Percentiles rank a stretch among this genome's conserved stretches.
These are phyloP conservation scores for Rana temporaria DNA, from an alignment of 2,113 vertebrate genomes.

Conservation along the genomic window DNA sequence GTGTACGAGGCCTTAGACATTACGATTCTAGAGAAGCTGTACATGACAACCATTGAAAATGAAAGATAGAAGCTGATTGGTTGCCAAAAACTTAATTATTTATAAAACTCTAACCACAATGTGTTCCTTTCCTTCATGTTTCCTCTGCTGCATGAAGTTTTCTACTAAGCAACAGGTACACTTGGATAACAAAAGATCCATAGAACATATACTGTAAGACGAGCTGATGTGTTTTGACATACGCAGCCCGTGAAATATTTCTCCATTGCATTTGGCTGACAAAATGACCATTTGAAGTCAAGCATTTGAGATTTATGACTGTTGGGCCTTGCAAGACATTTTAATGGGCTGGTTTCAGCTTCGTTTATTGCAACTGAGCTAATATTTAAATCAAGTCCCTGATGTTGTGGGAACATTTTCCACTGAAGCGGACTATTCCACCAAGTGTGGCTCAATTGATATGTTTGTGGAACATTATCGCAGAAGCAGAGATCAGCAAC, in stretches of 20 bases:
- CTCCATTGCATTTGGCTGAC: constrained; percentile 6
- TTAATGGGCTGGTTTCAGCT: constrained; percentile 16
- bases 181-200: too few relatives aligned
- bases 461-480: neutral
- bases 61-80: too few relatives aligned
- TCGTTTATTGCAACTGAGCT: constrained; percentile 19
- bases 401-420: constrained; percentile 21
- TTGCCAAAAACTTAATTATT: too few relatives aligned
- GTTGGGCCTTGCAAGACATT: neutral
- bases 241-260: neutral
- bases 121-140: too few relatives aligned
- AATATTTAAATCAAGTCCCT: constrained; percentile 14
- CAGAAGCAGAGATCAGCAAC: neutral
- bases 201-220: too few relatives aligned
- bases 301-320: constrained; percentile 10
- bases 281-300: neutral
- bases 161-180: too few relatives aligned
- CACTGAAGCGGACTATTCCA: neutral
- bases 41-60: too few relatives aligned
- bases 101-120: too few relatives aligned
- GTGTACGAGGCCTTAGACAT: too few relatives aligned
- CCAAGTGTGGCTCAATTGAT: neutral
- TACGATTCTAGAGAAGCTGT: too few relatives aligned
- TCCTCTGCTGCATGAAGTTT: too few relatives aligned
- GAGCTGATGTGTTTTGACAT: neutral